A percentile compares a stretch with the other conserved stretches of the same genome.
These are phyloP conservation scores for Venturia canescens DNA, from an alignment of 1,140 invertebrate species.

Conservation along the genomic window DNA sequence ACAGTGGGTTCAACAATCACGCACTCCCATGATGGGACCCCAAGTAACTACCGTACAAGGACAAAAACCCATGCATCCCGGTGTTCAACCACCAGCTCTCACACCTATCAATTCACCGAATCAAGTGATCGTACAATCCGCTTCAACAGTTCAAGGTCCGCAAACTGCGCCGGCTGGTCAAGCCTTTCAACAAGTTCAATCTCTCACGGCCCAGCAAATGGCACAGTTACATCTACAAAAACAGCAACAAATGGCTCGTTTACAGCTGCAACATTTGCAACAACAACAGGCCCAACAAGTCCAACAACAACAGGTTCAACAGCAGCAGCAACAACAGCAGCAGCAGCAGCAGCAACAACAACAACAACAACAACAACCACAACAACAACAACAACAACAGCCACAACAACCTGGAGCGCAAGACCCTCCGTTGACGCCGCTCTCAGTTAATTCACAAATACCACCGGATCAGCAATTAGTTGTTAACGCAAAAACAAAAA, in stretches of 20 bases:
- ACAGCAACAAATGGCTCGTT: conserved; percentile 77
- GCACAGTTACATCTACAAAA: conserved; percentile 73
- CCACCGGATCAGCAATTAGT: conserved; percentile 78
- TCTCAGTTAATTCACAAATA: conserved; percentile 71
- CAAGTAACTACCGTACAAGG: conserved; percentile 66
- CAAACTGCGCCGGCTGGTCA: conserved; percentile 56
- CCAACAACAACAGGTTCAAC: conserved; percentile 70
- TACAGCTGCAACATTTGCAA: conserved; percentile 70
- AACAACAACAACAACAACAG: conserved; percentile 55
- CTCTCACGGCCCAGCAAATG: conserved; percentile 69
- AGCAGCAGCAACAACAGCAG: conserved; percentile 53
- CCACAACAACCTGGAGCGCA: no score
- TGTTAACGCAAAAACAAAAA: conserved; percentile 96
- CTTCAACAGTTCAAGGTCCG: conserved; percentile 56
- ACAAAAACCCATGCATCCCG: conserved; percentile 71
- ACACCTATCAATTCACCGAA: conserved; percentile 73
- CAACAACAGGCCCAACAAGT: conserved; percentile 58
- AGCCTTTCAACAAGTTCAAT: conserved; percentile 69
- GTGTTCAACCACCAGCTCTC: conserved; percentile 73
- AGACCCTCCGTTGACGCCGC: conserved; percentile 64
- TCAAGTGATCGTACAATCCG: conserved; percentile 71
- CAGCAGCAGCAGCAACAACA: conserved; percentile 57
- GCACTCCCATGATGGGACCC: conserved; percentile 73
- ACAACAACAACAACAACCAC: conserved; percentile 52
- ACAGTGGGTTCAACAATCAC: conserved; percentile 76